Conservation (phyloP, 2,797 vertebrate species). For the Tenualosa ilisha region DNA sequence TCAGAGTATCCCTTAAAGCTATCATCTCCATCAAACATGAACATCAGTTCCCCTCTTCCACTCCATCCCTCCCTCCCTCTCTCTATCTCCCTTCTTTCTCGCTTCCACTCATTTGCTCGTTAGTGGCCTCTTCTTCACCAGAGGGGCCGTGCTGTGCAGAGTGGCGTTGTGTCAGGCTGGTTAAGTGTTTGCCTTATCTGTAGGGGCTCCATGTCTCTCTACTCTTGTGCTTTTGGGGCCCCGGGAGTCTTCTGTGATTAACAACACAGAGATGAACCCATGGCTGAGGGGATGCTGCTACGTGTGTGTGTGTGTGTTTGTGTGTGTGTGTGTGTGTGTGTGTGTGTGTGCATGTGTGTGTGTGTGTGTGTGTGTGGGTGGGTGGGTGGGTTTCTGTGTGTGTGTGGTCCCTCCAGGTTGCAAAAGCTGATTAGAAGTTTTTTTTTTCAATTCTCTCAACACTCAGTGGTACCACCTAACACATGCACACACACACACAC, state of each 20-base stretch:
- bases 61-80: neutral
- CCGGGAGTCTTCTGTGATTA: neutral
- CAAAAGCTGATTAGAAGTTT: neutral
- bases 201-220: neutral
- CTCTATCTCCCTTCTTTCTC: neutral
- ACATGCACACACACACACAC: neutral
- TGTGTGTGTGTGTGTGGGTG: neutral
- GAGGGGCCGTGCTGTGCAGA: neutral
- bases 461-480: neutral
- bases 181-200: neutral
- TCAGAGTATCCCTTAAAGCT: neutral
- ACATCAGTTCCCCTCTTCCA: neutral
- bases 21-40: neutral
- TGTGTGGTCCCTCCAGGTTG: neutral
- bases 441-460: neutral
- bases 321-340: neutral
- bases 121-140: neutral
- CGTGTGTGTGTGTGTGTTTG: neutral
- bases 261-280: constrained; percentile 4
- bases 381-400: neutral
- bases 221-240: neutral
- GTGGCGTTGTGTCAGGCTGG: neutral
- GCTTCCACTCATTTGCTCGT: neutral
- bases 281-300: neutral
- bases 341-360: neutral